Evolutionary conservation across 1,140 invertebrate species (phyloP).

Genomic region (Oppia nitens): DNA sequence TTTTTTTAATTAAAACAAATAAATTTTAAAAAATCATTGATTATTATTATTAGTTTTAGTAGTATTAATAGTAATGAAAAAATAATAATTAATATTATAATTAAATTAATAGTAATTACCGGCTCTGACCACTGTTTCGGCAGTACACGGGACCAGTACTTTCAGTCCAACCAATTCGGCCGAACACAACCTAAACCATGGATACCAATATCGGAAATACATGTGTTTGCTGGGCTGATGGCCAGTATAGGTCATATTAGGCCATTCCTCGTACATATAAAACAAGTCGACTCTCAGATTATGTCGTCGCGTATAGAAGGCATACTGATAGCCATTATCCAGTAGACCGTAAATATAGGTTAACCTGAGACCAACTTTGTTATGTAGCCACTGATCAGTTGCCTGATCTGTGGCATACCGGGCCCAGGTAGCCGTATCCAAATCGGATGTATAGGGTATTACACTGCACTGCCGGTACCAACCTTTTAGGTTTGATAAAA

Average conservation of each 20-base stretch:
- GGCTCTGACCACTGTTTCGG: conserved; percentile 33
- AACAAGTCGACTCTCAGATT: neutral
- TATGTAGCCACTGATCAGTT: neutral
- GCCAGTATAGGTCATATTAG: neutral
- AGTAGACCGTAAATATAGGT: neutral
- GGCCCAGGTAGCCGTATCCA: conserved; percentile 35
- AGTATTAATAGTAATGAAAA: too few species aligned
- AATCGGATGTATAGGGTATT: conserved; percentile 37
- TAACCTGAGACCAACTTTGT: neutral
- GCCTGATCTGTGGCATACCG: conserved; percentile 6
- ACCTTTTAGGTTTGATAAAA: too few species aligned
- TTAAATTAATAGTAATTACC: conserved; percentile 18
- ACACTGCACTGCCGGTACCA: conserved; percentile 40
- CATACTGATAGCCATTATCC: neutral
- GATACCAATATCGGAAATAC: conserved; percentile 34
- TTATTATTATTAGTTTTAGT: too few species aligned
- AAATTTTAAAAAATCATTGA: too few species aligned
- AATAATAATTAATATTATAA: too few species aligned
- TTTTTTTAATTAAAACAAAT: too few species aligned
- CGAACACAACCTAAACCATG: conserved; percentile 37
- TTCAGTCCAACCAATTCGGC: conserved; percentile 35
- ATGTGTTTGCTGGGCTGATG: neutral
- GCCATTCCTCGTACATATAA: neutral
- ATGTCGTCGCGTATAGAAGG: neutral
- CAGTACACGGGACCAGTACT: conserved; percentile 37